phyloP scores from a whole-genome alignment of 2,113 vertebrate species.

The Hypocryptadius cinnamomeus region DNA sequence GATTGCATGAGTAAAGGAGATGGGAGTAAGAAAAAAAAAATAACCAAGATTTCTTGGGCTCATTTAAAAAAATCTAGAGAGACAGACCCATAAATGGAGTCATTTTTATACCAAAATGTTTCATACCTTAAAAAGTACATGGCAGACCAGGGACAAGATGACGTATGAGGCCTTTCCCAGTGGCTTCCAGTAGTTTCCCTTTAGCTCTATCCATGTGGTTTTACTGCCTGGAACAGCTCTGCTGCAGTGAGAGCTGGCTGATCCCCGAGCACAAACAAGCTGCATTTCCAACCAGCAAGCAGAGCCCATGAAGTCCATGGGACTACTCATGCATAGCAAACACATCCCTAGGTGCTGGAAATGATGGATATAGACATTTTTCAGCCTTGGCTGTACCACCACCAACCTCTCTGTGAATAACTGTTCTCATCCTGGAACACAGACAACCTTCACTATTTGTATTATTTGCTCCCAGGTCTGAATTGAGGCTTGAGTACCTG shows the following conservation, averaged over 20 bases:
- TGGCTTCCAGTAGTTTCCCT: neutral
- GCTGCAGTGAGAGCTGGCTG: neutral
- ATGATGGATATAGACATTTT: neutral
- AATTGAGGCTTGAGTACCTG: neutral
- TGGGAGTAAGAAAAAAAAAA: neutral
- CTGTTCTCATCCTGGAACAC: neutral
- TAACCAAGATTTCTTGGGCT: neutral
- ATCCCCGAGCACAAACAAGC: neutral
- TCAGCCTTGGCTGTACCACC: neutral
- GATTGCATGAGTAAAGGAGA: neutral
- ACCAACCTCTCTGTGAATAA: neutral
- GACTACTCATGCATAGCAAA: neutral
- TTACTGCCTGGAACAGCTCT: neutral
- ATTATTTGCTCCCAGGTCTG: neutral
- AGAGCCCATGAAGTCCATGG: neutral
- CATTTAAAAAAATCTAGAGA: neutral
- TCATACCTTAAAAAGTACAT: neutral
- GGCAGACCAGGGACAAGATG: neutral
- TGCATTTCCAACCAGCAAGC: neutral
- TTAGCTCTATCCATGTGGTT: neutral
- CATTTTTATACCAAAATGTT: neutral
- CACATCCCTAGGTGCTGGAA: neutral
- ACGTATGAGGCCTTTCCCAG: neutral
- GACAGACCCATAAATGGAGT: neutral
- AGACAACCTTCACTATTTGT: neutral